Evolutionary conservation across 2,888 invertebrate species (phyloP).

Genomic region (Clivina fossor): DNA sequence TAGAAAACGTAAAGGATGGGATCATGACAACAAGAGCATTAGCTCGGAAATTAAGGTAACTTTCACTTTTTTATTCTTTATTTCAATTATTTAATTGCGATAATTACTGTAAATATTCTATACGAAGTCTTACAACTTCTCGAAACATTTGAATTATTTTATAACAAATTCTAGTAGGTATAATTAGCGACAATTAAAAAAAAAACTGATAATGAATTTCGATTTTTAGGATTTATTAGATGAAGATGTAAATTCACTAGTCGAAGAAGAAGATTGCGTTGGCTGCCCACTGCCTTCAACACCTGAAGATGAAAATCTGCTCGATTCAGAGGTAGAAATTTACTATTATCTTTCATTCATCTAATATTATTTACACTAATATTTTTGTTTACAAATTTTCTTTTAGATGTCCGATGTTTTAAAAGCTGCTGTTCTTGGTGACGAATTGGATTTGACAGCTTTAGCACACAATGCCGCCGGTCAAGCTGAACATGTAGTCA

Average conservation of each 20-base stretch:
- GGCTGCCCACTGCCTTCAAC: constrained; percentile 85
- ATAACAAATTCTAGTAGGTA: background rate
- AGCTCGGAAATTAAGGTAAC: constrained; percentile 47
- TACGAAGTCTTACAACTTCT: background rate
- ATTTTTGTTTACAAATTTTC: constrained; percentile 27
- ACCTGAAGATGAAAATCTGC: constrained; percentile 79
- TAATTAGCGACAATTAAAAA: background rate
- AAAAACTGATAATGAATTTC: too few species aligned
- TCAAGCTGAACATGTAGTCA: constrained; percentile 92
- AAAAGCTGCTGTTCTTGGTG: constrained; percentile 81
- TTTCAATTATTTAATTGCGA: background rate
- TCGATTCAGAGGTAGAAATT: constrained; percentile 70
- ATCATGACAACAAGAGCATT: constrained; percentile 52
- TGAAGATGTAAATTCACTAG: constrained; percentile 53
- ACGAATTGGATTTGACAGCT: constrained; percentile 80
- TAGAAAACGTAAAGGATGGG: constrained; percentile 51
- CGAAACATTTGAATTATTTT: background rate
- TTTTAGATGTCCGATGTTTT: constrained; percentile 77
- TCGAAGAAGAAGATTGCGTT: constrained; percentile 75
- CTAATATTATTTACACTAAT: background rate
- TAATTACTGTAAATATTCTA: background rate
- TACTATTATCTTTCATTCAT: too few species aligned
- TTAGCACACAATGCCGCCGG: constrained; percentile 87
- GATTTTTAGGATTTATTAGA: constrained; percentile 51
- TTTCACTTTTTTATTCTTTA: background rate